A percentile compares a stretch with the other conserved stretches of the same genome.
These are phyloP conservation scores for Halcyon smyrnensis DNA, from an alignment of 2,797 vertebrate genomes.

Conservation along the genomic window DNA sequence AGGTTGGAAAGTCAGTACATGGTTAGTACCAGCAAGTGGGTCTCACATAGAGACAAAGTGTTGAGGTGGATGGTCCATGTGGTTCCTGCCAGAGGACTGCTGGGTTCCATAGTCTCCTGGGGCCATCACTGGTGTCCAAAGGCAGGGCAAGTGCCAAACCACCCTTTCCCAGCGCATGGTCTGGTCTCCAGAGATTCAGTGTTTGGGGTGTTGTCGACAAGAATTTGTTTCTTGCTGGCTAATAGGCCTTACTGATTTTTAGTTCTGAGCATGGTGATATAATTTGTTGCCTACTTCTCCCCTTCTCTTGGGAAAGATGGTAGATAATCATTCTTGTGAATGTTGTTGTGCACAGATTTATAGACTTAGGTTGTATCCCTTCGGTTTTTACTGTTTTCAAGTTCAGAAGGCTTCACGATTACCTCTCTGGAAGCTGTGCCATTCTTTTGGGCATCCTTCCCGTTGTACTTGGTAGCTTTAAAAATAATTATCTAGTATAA, in stretches of 20 bases:
- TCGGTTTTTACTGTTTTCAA: background rate
- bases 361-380: background rate
- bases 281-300: background rate
- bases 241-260: background rate
- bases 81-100: background rate
- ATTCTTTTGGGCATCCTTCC: background rate
- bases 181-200: background rate
- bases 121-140: background rate
- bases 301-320: background rate
- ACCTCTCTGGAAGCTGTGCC: fast-evolving
- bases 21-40: background rate
- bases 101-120: background rate
- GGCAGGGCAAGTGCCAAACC: fast-evolving
- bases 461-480: background rate
- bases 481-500: background rate
- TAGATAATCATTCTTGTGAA: background rate
- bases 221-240: background rate
- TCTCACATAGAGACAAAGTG: background rate
- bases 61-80: fast-evolving
- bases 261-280: background rate
- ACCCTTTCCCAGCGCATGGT: background rate
- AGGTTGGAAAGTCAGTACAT: background rate
- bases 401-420: background rate
- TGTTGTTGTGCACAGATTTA: background rate
- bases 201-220: fast-evolving